Conservation (phyloP, 2,113 vertebrate species). For the Octodon degus region DNA sequence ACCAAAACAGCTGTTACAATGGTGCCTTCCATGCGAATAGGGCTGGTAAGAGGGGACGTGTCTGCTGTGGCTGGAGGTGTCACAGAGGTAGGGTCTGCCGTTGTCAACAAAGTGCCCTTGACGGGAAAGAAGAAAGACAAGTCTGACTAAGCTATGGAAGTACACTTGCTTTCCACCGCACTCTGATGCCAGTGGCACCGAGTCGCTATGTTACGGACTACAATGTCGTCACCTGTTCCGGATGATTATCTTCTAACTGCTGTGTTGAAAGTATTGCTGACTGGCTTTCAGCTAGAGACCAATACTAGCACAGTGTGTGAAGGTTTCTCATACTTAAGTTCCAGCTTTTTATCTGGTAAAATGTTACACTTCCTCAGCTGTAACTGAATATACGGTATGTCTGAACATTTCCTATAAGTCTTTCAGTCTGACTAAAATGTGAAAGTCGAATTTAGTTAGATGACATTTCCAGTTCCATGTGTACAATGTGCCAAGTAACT, state of each 20-base stretch:
- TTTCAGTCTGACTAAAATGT: conserved; percentile 86
- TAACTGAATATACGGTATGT: conserved; percentile 83
- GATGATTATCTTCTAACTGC: conserved; percentile 82
- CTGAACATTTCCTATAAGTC: conserved; percentile 84
- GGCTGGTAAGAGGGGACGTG: conserved; percentile 94
- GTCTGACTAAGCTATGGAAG: conserved; percentile 90
- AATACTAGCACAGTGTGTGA: conserved; percentile 82
- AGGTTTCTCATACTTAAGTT: conserved; percentile 82
- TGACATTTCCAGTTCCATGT: conserved; percentile 74
- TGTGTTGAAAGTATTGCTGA: conserved; percentile 83
- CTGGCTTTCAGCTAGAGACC: conserved; percentile 82
- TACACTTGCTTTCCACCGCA: conserved; percentile 68
- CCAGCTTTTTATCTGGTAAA: conserved; percentile 87
- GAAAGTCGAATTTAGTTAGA: conserved; percentile 80
- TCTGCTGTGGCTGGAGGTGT: conserved; percentile 95
- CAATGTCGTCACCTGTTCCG: conserved; percentile 82
- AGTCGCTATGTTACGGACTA: conserved; percentile 82
- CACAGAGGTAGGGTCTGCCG: conserved; percentile 94
- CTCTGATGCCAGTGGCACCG: conserved; percentile 79
- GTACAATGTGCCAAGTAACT: too few relatives aligned
- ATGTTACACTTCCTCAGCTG: conserved; percentile 85
- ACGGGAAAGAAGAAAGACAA: conserved; percentile 98
- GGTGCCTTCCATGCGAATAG: conserved; percentile 94
- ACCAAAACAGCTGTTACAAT: conserved; percentile 95
- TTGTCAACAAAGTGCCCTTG: conserved; percentile 95